phyloP scores from a whole-genome alignment of 2,113 vertebrate genomes.

The Oophaga pumilio region DNA sequence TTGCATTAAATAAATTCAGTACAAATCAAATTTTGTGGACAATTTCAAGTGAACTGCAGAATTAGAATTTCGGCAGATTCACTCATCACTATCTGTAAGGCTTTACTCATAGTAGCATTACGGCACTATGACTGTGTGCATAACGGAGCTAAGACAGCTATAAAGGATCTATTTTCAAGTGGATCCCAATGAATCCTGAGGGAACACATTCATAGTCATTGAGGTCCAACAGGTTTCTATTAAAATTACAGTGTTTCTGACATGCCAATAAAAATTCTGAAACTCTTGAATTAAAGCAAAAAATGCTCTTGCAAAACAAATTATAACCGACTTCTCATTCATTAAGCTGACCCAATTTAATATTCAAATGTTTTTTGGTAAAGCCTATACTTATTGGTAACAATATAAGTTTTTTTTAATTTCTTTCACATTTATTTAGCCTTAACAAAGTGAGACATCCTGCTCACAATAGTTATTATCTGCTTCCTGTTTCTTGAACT shows the following conservation, averaged over 20 bases:
- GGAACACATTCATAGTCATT: background rate
- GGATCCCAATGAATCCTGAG: background rate
- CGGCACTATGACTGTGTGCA: too few relatives aligned
- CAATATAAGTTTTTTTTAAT: background rate
- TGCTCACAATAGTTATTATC: background rate
- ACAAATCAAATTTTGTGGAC: too few relatives aligned
- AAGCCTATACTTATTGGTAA: background rate
- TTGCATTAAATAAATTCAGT: too few relatives aligned
- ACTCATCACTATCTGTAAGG: too few relatives aligned
- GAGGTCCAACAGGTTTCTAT: background rate
- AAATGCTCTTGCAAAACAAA: background rate
- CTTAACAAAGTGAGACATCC: background rate
- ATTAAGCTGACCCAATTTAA: background rate
- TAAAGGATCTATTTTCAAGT: background rate
- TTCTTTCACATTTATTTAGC: background rate
- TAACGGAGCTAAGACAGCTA: background rate
- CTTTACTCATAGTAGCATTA: too few relatives aligned
- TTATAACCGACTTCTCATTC: too few relatives aligned
- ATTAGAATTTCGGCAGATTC: too few relatives aligned
- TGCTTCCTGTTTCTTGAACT: conserved; percentile 13
- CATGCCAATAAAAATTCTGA: background rate
- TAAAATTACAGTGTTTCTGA: background rate
- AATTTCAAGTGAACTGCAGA: too few relatives aligned
- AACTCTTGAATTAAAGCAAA: background rate
- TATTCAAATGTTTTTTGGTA: background rate